Conservation (phyloP, 2,888 invertebrate genomes). For the Piscicola geometra region DNA sequence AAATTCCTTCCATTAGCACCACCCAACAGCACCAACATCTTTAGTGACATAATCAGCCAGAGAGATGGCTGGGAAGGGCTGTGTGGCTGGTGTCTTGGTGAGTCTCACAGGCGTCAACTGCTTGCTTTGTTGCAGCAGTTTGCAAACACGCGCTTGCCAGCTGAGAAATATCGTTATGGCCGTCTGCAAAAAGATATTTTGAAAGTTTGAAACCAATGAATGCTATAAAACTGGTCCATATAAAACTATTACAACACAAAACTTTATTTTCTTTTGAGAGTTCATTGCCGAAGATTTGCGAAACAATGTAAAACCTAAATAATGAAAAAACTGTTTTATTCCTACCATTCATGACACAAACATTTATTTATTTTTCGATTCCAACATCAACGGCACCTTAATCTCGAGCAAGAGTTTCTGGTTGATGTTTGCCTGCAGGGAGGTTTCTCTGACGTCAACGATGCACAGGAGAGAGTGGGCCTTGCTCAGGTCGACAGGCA, state of each 20-base stretch:
- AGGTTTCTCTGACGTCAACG: conserved; percentile 40
- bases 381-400: conserved; percentile 45
- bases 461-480: conserved; percentile 47
- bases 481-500: conserved; percentile 50
- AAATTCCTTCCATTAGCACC: conserved; percentile 51
- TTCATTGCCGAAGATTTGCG: no score
- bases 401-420: conserved; percentile 49
- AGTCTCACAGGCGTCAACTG: conserved; percentile 49
- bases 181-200: conserved; percentile 47
- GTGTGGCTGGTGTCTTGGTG: conserved; percentile 45
- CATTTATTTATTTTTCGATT: no score
- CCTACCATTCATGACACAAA: no score
- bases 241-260: no score
- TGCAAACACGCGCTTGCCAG: conserved; percentile 52
- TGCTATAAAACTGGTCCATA: no score
- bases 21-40: conserved; percentile 47
- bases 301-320: no score
- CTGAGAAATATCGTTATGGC: conserved; percentile 50
- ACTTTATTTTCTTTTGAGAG: no score
- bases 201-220: no score
- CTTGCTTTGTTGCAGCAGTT: conserved; percentile 48
- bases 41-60: conserved; percentile 49
- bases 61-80: conserved; percentile 48
- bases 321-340: no score
- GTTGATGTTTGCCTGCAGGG: conserved; percentile 46